Percentiles rank a stretch among this genome's conserved stretches.
Evolutionary conservation across 2,797 vertebrate species (phyloP).

Genomic region (Pseudomugil tenellus): DNA sequence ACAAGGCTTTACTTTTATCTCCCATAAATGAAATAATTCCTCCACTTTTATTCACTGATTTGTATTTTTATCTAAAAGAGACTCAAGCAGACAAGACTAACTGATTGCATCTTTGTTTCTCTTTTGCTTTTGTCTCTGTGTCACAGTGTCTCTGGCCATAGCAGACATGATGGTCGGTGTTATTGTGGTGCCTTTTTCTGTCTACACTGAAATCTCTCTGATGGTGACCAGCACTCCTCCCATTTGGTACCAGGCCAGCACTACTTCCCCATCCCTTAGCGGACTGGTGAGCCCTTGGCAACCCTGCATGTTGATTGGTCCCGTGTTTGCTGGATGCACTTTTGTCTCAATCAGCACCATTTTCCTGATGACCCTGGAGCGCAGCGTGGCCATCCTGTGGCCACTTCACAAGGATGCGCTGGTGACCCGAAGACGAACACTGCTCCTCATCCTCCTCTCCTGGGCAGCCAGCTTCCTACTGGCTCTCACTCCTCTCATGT

Average conservation of each 20-base stretch:
- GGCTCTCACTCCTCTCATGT: constrained; percentile 80
- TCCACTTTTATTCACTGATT: not conserved
- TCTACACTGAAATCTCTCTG: constrained; percentile 85
- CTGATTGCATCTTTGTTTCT: not conserved
- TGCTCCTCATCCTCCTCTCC: constrained; percentile 77
- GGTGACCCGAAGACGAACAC: constrained; percentile 82
- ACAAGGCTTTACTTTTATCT: not conserved
- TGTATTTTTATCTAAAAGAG: not conserved
- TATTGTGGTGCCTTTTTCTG: constrained; percentile 86
- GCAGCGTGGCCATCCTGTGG: constrained; percentile 82
- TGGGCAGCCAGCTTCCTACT: constrained; percentile 84
- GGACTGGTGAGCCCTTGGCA: constrained; percentile 70
- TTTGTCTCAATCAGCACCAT: constrained; percentile 86
- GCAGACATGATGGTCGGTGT: constrained; percentile 88
- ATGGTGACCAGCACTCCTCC: constrained; percentile 79
- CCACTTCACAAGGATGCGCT: constrained; percentile 84
- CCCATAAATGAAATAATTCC: not conserved
- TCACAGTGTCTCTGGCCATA: constrained; percentile 84
- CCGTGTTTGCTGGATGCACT: constrained; percentile 85
- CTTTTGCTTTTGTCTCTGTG: constrained; percentile 31
- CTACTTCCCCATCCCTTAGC: constrained; percentile 18
- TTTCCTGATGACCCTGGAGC: constrained; percentile 82
- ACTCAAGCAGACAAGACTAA: not conserved
- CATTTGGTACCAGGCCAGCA: constrained; percentile 78
- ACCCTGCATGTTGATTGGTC: constrained; percentile 85